A percentile compares a stretch with the other conserved stretches of the same genome.
These are phyloP conservation scores for Polydesmus complanatus DNA, from an alignment of 2,888 invertebrate species.

Conservation along the genomic window DNA sequence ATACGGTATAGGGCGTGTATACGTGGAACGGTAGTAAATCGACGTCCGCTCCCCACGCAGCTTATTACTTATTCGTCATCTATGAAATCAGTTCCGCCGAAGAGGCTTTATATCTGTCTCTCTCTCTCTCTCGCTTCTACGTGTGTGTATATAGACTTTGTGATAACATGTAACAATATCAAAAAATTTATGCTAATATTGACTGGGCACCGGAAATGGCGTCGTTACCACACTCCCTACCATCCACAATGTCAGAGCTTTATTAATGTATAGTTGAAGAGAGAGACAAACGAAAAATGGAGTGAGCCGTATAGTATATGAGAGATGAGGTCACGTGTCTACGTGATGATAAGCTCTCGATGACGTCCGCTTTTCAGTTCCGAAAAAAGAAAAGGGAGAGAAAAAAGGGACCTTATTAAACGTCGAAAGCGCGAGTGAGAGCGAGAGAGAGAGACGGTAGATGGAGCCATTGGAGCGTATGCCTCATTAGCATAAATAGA, in stretches of 20 bases:
- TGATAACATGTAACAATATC: slow-evolving; percentile 13
- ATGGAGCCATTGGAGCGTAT: neutral
- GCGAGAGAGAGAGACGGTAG: neutral
- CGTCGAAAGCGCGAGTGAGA: neutral
- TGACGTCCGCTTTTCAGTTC: slow-evolving; percentile 6
- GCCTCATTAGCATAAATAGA: neutral
- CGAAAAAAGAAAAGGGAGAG: neutral
- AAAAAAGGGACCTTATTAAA: neutral
- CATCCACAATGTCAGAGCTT: neutral
- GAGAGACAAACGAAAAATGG: neutral
- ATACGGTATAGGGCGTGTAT: neutral
- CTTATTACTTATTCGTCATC: slow-evolving; percentile 17
- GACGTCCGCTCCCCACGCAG: neutral
- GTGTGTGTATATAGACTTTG: neutral
- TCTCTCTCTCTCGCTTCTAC: too few relatives aligned
- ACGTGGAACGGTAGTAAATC: neutral
- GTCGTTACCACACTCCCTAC: neutral
- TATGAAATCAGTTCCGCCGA: slow-evolving; percentile 16
- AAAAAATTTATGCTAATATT: slow-evolving; percentile 14
- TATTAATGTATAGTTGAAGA: neutral
- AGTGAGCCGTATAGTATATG: neutral
- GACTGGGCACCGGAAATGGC: neutral
- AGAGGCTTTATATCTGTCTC: neutral
- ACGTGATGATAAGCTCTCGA: neutral
- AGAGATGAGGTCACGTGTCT: neutral